Conservation (phyloP, 2,888 invertebrate genomes). For the Zele albiditarsus region DNA sequence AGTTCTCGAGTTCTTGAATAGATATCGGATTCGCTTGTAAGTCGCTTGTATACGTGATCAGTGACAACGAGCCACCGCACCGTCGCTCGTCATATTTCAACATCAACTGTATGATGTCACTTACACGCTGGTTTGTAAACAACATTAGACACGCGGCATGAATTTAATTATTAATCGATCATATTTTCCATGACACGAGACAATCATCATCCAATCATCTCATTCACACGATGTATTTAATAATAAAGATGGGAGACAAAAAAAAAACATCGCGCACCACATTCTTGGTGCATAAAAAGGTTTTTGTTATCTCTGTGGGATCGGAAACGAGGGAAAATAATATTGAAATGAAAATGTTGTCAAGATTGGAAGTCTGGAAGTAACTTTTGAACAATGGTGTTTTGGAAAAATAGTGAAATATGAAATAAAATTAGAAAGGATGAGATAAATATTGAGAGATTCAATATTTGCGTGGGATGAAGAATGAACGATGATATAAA, state of each 20-base stretch:
- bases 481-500: too few species aligned
- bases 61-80: not conserved
- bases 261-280: not conserved
- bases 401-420: too few species aligned
- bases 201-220: not conserved
- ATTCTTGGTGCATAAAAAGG: not conserved
- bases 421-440: too few species aligned
- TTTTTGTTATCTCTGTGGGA: too few species aligned
- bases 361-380: too few species aligned
- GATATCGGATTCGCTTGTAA: conserved; percentile 42
- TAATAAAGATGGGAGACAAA: not conserved
- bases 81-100: conserved; percentile 52
- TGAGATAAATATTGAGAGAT: too few species aligned
- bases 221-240: not conserved
- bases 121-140: conserved; percentile 7
- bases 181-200: not conserved
- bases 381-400: too few species aligned
- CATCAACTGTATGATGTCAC: conserved; percentile 31
- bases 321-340: too few species aligned
- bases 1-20: not conserved
- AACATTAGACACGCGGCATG: not conserved
- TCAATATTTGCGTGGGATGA: too few species aligned
- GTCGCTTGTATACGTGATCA: conserved; percentile 40
- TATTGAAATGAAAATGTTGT: too few species aligned
- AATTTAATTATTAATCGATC: conserved; percentile 1